Percentiles rank a stretch among this genome's conserved stretches.
phyloP scores from a whole-genome alignment of 2,888 invertebrate species.

The Trichogramma evanescens region DNA sequence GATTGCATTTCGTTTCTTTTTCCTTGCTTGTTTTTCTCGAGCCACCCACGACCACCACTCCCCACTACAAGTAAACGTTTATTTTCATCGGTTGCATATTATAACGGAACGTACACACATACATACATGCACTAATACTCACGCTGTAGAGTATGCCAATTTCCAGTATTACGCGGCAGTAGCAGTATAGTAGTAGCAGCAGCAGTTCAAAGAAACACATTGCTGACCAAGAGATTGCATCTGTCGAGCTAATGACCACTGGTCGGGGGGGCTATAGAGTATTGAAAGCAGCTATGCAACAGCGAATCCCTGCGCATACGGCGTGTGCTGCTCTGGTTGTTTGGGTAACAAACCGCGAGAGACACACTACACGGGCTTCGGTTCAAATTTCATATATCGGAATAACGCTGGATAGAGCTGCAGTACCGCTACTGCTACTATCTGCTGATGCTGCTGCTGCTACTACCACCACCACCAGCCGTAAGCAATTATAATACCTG shows the following conservation, averaged over 20 bases:
- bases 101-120: neutral
- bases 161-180: too few species aligned
- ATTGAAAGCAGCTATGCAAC: constrained; percentile 24
- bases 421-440: too few species aligned
- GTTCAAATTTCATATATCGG: constrained; percentile 12
- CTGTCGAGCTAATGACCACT: constrained; percentile 31
- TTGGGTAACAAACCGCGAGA: constrained; percentile 14
- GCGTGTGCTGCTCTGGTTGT: constrained; percentile 28
- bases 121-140: constrained; percentile 8
- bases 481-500: constrained; percentile 18
- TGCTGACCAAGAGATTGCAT: constrained; percentile 27
- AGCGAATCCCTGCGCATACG: too few species aligned
- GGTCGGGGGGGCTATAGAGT: constrained; percentile 14
- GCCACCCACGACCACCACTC: too few species aligned
- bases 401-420: constrained; percentile 7
- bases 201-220: too few species aligned
- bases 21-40: too few species aligned
- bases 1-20: too few species aligned
- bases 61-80: too few species aligned
- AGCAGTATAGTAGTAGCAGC: too few species aligned
- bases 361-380: neutral
- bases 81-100: too few species aligned
- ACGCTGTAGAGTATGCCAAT: neutral
- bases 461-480: neutral
- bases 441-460: neutral